These are phyloP conservation scores for Amorpha juglandis DNA, from an alignment of 2,888 invertebrate genomes.

Conservation along the genomic window DNA sequence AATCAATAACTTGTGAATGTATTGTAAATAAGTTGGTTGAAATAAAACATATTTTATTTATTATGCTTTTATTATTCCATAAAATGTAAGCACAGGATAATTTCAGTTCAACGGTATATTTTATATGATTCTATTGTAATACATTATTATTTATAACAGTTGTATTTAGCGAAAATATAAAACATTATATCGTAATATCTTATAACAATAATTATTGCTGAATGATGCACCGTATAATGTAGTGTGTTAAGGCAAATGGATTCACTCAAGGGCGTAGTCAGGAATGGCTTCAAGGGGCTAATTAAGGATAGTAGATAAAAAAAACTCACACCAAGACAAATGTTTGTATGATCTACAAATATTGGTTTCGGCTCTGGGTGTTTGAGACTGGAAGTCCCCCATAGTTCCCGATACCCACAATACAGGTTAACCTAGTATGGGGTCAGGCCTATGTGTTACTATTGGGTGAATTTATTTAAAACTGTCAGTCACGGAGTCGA, in stretches of 20 bases:
- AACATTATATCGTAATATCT: slow-evolving; percentile 12
- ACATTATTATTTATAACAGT: slow-evolving; percentile 14
- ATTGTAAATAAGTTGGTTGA: slow-evolving; percentile 34
- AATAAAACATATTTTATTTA: slow-evolving; percentile 23
- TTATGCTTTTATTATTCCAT: slow-evolving; percentile 38
- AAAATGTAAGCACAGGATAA: slow-evolving; percentile 42
- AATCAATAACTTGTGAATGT: slow-evolving; percentile 4
- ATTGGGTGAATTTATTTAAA: too few species aligned
- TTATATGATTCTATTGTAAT: slow-evolving; percentile 11
- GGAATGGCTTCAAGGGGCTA: too few species aligned
- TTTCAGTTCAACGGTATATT: slow-evolving; percentile 33
- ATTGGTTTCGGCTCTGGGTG: too few species aligned
- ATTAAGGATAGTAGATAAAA: too few species aligned
- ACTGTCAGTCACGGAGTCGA: too few species aligned
- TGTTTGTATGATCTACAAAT: too few species aligned
- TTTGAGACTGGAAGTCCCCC: too few species aligned
- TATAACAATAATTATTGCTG: slow-evolving; percentile 24
- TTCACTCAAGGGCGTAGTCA: neutral
- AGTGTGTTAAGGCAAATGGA: slow-evolving; percentile 1
- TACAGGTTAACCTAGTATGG: too few species aligned
- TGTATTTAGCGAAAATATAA: slow-evolving; percentile 24
- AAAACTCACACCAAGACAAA: too few species aligned
- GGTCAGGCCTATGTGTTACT: too few species aligned
- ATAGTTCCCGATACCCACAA: too few species aligned
- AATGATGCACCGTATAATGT: slow-evolving; percentile 5